These are phyloP conservation scores for Turritopsis rubra DNA, from an alignment of 30 jellyfish, hydroid and myxozoan species.

Conservation along the genomic window DNA sequence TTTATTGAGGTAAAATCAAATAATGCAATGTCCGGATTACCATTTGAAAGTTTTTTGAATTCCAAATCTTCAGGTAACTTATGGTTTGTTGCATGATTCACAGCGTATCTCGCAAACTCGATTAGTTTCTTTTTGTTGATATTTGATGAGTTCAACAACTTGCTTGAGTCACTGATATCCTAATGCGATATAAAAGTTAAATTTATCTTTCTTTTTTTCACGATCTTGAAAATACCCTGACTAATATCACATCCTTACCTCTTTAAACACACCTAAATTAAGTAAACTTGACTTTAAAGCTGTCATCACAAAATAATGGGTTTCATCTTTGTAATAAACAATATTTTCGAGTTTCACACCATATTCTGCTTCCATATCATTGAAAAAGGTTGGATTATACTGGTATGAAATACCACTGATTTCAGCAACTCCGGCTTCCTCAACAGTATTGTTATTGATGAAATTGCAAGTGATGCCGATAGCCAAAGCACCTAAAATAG, in stretches of 20 bases:
- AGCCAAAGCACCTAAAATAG: constrained; percentile 84
- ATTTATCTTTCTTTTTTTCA: neutral
- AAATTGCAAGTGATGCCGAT: constrained; percentile 96
- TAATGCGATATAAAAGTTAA: constrained; percentile 3
- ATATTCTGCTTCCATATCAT: constrained; percentile 55
- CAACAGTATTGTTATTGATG: constrained; percentile 83
- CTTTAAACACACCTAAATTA: constrained; percentile 54
- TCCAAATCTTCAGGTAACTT: constrained; percentile 68
- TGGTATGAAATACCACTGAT: constrained; percentile 97
- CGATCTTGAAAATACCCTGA: neutral
- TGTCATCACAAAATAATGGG: constrained; percentile 98
- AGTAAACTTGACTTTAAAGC: constrained; percentile 80
- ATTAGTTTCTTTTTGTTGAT: constrained; percentile 60
- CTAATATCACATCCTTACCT: constrained; percentile 39
- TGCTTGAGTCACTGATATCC: constrained; percentile 79
- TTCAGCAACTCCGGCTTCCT: constrained; percentile 91
- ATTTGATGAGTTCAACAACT: constrained; percentile 65
- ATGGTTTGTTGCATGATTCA: constrained; percentile 88
- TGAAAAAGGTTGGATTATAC: constrained; percentile 76
- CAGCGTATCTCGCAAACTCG: constrained; percentile 70
- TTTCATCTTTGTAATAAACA: constrained; percentile 91
- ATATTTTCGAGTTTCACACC: constrained; percentile 89
- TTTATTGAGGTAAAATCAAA: constrained; percentile 93
- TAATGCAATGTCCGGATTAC: constrained; percentile 92
- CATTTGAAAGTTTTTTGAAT: constrained; percentile 58